phyloP scores from a whole-genome alignment of 2,797 vertebrate species.

The Geotrypetes seraphini region DNA sequence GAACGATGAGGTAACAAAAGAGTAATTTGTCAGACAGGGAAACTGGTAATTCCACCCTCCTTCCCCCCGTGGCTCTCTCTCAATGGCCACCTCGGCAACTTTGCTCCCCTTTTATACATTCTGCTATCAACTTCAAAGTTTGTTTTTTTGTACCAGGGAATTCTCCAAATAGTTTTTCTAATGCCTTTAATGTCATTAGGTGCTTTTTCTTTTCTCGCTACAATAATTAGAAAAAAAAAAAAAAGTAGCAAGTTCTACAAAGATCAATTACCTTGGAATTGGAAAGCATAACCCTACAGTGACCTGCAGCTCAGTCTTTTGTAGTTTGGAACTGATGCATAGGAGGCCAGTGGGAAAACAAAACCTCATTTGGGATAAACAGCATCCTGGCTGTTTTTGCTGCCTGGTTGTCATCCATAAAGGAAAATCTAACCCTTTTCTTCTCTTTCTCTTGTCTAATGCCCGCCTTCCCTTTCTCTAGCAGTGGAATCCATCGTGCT shows the following conservation, averaged over 20 bases:
- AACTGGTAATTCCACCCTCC: not conserved
- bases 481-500: no score
- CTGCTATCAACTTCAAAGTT: not conserved
- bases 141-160: not conserved
- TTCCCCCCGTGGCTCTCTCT: not conserved
- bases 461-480: no score
- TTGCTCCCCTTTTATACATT: not conserved
- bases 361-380: slow-evolving; percentile 1
- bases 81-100: not conserved
- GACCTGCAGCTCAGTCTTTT: slow-evolving; percentile 5
- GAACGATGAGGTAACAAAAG: no score
- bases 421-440: no score
- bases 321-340: slow-evolving; percentile 11
- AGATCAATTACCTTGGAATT: slow-evolving; percentile 7
- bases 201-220: slow-evolving; percentile 1
- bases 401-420: not conserved
- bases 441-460: no score
- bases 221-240: slow-evolving; percentile 5
- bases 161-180: not conserved
- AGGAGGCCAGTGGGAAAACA: slow-evolving; percentile 1
- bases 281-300: slow-evolving; percentile 6
- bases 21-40: not conserved
- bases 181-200: slow-evolving; percentile 4
- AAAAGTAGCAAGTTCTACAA: slow-evolving; percentile 1
- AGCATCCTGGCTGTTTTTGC: not conserved